Evolutionary conservation across 1,140 invertebrate genomes (phyloP).

Genomic region (Coelopa frigida): DNA sequence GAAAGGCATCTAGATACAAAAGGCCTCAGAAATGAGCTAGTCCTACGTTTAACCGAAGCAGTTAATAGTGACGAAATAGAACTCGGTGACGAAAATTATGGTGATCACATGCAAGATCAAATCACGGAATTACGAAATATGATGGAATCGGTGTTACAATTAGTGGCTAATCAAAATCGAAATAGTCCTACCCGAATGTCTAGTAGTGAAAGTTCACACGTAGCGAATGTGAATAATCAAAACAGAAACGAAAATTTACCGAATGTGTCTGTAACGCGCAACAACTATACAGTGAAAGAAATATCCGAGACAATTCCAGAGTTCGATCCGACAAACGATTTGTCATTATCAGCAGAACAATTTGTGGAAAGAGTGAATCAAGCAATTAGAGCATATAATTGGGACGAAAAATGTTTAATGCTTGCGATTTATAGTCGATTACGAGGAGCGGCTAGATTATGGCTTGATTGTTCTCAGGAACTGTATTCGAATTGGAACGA

Average conservation of each 20-base stretch:
- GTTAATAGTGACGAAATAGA: slow-evolving; percentile 5
- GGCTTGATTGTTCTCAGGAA: neutral
- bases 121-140: slow-evolving; percentile 3
- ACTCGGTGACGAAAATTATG: neutral
- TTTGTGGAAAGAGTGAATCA: slow-evolving; percentile 4
- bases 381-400: slow-evolving; percentile 5
- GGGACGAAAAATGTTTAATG: slow-evolving; percentile 7
- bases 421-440: slow-evolving; percentile 1
- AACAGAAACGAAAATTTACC: neutral
- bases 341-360: slow-evolving; percentile 5
- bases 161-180: no score
- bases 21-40: neutral
- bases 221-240: neutral
- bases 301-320: slow-evolving; percentile 10
- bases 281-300: slow-evolving; percentile 9
- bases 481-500: neutral
- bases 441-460: neutral
- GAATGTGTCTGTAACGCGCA: neutral
- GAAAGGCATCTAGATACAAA: neutral
- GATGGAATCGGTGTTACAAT: slow-evolving; percentile 3
- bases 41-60: neutral
- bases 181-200: neutral
- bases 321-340: slow-evolving; percentile 9
- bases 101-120: neutral
- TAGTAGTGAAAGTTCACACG: neutral